A percentile compares a stretch with the other conserved stretches of the same genome.
Evolutionary conservation across 2,888 invertebrate genomes (phyloP).

Genomic region (Drosophila anomalipes): DNA sequence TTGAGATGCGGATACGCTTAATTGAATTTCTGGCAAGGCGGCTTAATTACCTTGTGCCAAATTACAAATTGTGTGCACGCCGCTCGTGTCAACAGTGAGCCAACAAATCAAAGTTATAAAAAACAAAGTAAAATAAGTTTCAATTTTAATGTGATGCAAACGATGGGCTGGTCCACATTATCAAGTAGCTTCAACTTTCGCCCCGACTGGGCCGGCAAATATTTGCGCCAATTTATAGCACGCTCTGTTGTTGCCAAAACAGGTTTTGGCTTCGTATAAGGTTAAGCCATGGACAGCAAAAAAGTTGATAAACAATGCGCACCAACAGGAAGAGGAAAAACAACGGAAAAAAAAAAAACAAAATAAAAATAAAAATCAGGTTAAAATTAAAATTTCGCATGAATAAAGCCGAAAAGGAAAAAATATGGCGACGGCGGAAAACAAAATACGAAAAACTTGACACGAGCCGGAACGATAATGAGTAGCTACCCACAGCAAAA

Average conservation of each 20-base stretch:
- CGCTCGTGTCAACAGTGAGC: constrained; percentile 3
- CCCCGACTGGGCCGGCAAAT: constrained; percentile 52
- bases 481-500: constrained; percentile 53
- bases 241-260: constrained; percentile 54
- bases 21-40: constrained; percentile 67
- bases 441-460: constrained; percentile 28
- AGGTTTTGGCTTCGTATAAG: constrained; percentile 54
- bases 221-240: constrained; percentile 75
- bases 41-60: constrained; percentile 71
- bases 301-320: constrained; percentile 75
- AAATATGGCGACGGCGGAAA: neutral
- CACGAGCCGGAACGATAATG: constrained; percentile 40
- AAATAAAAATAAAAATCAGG: constrained; percentile 44
- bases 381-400: constrained; percentile 72
- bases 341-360: neutral
- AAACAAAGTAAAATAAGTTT: constrained; percentile 35
- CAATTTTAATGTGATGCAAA: constrained; percentile 61
- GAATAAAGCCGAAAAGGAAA: constrained; percentile 29
- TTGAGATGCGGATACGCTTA: constrained; percentile 70
- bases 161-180: constrained; percentile 36
- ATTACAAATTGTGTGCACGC: constrained; percentile 57
- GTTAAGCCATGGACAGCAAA: constrained; percentile 39
- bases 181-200: constrained; percentile 49
- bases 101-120: constrained; percentile 52
- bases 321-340: constrained; percentile 10